Evolutionary conservation across 2,797 vertebrate genomes (phyloP), one percentile per base, ranked within the genome.

Genomic region (Coregonus ussuriensis): DNA sequence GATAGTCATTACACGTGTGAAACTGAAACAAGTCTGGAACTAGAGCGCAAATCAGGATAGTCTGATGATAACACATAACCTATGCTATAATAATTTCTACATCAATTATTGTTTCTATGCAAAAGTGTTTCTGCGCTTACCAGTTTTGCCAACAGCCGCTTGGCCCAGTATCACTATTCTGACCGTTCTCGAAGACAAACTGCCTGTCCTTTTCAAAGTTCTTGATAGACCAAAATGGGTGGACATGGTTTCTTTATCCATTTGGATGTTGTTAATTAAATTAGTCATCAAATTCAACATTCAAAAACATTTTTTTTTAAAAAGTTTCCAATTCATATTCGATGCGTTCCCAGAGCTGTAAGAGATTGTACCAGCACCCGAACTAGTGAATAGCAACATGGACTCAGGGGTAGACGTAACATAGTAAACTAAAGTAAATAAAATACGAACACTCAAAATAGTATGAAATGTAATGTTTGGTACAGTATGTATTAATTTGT

Each of bases 131-230:
- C 25, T 33, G 35, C 7, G 3, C 66, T 74, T 90, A 94, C 93
- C 93, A 89, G 93, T 94, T 85, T 94, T 94, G 52, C 93, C 93
- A 68, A 94, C 93, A 13, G 93, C 92, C 73, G 92, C 88, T 77
- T 94, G 93, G 11, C 93, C 93, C 83, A 94, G 84, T 76, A 94
- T 93, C 73, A 93, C 93, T 78, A 94, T 90, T 78, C 93, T 82
- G 79, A 94, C 86, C 9, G 89, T 93, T 2, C 92, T 84, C 0
- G 93, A 88, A 79, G 89, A 89, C 75, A 93, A 89, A 82, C 93
- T 94, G 2, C 91, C 91, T 25, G 91, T 88, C 80, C 93, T 88
- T 74, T 93, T 88, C 59, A 94, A 81, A 76, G 90, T 91, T 77
- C 91, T 87, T 37, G 93, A 88, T 82, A 92, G 83, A 67, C 80